Conservation (phyloP, 2,888 invertebrate genomes). For the Pogonocherus hispidulus region DNA sequence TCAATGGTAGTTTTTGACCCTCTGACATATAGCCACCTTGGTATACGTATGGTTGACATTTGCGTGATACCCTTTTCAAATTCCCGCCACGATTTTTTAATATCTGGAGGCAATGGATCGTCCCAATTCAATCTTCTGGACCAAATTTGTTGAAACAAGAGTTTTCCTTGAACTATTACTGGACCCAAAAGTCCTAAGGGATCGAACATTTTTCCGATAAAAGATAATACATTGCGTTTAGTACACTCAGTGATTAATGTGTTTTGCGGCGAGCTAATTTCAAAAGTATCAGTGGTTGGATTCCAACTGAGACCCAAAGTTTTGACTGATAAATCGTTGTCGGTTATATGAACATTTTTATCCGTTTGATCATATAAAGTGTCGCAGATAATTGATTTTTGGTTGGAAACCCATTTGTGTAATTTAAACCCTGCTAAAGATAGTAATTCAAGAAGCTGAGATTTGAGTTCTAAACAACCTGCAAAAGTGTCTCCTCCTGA, state of each 20-base stretch:
- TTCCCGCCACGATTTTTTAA: neutral
- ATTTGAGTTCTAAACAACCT: neutral
- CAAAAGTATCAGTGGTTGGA: neutral
- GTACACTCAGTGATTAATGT: neutral
- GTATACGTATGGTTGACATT: neutral
- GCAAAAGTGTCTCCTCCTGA: neutral
- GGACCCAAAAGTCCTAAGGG: neutral
- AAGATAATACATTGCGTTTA: slow-evolving; percentile 1
- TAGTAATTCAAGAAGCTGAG: neutral
- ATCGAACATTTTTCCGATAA: neutral
- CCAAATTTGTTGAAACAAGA: slow-evolving; percentile 15
- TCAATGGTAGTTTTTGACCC: neutral
- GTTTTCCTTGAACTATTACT: neutral
- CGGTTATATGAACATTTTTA: neutral
- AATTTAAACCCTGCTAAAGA: neutral
- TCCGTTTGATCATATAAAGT: neutral
- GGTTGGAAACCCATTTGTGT: neutral
- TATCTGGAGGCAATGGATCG: neutral
- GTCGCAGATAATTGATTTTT: neutral
- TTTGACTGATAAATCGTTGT: slow-evolving; percentile 6
- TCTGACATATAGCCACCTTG: neutral
- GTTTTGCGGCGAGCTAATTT: neutral
- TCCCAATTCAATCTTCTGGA: slow-evolving; percentile 6
- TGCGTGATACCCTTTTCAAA: neutral
- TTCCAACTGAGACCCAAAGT: slow-evolving; percentile 3